Evolutionary conservation across 64 coral and sea anemone genomes (phyloP).

Genomic region (Acropora tenuis): DNA sequence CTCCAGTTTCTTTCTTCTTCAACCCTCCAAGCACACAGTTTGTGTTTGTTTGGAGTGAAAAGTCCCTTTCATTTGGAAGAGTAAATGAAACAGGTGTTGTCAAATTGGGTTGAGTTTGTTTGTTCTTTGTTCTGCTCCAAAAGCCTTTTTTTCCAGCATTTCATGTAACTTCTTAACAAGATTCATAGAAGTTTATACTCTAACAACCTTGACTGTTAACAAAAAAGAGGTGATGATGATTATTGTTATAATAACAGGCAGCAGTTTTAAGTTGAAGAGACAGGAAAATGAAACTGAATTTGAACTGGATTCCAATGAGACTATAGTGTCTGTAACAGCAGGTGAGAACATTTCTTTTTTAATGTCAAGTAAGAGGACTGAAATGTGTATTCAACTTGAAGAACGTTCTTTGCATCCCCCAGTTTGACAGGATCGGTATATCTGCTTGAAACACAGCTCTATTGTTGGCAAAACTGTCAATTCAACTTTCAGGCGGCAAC

Average conservation of each 20-base stretch:
- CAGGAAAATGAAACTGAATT: background rate
- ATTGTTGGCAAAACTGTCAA: background rate
- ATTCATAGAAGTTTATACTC: no score
- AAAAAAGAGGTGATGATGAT: background rate
- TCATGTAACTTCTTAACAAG: no score
- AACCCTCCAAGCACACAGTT: slow-evolving; percentile 52
- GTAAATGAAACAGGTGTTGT: slow-evolving; percentile 40
- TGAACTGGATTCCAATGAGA: slow-evolving; percentile 6
- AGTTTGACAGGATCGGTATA: no score
- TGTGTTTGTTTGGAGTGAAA: slow-evolving; percentile 55
- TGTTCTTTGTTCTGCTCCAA: no score
- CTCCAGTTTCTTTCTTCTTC: slow-evolving; percentile 8
- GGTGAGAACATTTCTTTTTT: background rate
- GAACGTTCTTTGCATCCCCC: no score
- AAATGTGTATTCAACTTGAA: no score
- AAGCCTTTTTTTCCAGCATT: no score
- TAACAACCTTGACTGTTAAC: no score
- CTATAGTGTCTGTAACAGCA: slow-evolving; percentile 30
- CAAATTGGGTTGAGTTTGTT: no score
- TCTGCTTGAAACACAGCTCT: no score
- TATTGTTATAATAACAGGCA: background rate
- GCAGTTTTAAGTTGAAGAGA: background rate
- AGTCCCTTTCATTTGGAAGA: slow-evolving; percentile 20
- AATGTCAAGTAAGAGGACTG: no score
- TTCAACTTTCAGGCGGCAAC: background rate